phyloP scores from a whole-genome alignment of 1,140 invertebrate species.

The Tetramorium alpestre region DNA sequence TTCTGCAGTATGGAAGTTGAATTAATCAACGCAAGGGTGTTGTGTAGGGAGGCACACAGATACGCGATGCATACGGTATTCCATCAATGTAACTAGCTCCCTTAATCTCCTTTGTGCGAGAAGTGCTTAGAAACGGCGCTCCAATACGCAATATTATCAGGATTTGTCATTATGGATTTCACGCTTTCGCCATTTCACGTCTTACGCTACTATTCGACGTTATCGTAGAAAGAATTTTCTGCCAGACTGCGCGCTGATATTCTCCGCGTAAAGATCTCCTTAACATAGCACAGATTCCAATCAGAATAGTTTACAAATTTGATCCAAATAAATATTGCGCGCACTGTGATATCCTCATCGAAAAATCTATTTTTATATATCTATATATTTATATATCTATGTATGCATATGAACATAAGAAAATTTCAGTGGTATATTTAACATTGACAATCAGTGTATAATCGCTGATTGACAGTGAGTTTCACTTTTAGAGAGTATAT shows the following conservation, averaged over 20 bases:
- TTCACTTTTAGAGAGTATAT: too few species aligned
- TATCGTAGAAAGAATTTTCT: neutral
- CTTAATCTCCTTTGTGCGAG: constrained; percentile 35
- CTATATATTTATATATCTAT: too few species aligned
- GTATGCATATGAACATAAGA: too few species aligned
- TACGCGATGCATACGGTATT: constrained; percentile 46
- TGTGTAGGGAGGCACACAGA: neutral
- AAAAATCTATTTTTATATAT: neutral
- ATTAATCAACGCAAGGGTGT: constrained; percentile 44
- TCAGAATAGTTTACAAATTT: neutral
- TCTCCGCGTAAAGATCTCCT: neutral
- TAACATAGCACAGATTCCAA: neutral
- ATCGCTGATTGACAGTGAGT: too few species aligned
- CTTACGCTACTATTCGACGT: neutral
- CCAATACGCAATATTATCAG: neutral
- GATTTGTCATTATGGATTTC: constrained; percentile 25
- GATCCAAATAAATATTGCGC: neutral
- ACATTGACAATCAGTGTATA: too few species aligned
- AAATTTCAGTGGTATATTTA: too few species aligned
- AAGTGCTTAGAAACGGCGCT: constrained; percentile 4
- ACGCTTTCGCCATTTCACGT: neutral
- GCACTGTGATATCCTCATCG: neutral
- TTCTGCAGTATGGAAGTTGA: constrained; percentile 22
- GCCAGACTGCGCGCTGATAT: neutral
- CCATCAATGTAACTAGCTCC: constrained; percentile 35